Evolutionary conservation across 2,888 invertebrate genomes (phyloP), one percentile per base, ranked within the genome.

Genomic region (Philonicus albiceps): DNA sequence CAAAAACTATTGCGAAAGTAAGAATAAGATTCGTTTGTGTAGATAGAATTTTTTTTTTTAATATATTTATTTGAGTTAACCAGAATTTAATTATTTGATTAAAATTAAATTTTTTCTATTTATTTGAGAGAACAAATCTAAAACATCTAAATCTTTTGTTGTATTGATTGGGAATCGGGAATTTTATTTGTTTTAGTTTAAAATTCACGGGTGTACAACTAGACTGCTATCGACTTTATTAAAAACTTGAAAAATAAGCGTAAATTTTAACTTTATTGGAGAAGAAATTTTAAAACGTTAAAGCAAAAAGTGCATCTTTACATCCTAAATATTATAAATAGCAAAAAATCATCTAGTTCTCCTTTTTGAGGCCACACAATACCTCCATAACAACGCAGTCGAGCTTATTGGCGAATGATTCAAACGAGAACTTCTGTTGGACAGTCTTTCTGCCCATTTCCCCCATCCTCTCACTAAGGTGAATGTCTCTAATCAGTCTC

Each of bases 351-450:
- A n/a, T 19, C 72, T 84, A 84, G n/a, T 84, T 84, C 8, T 43
- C 53, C n/a, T 85, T 75, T 11, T 53, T 85, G 22, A 81, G 81
- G 53, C 31, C 74, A 19, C 53, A 40, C 11, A 89, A 27, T 11
- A 89, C 19, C 72, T 89, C 89, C 3, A 86, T 88, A 2, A 92
- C 87, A 75, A 92, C 90, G 78, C 89, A 89, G 19, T 95, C 94
- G 85, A 97, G 92, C 89, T 95, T 95, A 78, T 94, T 93, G 0
- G 95, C 93, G 91, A 98, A 98, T 49, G 96, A 95, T 89, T 95
- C 93, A 91, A 97, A 97, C 0, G 98, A 98, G 92, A 98, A 98
- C 88, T 94, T 95, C 1, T 95, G 94, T 85, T 95, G 93, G 89
- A 98, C 96, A 88, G 96, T 94, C 89, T 95, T 93, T 87, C 94